Evolutionary conservation across 2,888 invertebrate species (phyloP), one percentile per base, ranked within the genome.

Genomic region (Pandemis corylana): DNA sequence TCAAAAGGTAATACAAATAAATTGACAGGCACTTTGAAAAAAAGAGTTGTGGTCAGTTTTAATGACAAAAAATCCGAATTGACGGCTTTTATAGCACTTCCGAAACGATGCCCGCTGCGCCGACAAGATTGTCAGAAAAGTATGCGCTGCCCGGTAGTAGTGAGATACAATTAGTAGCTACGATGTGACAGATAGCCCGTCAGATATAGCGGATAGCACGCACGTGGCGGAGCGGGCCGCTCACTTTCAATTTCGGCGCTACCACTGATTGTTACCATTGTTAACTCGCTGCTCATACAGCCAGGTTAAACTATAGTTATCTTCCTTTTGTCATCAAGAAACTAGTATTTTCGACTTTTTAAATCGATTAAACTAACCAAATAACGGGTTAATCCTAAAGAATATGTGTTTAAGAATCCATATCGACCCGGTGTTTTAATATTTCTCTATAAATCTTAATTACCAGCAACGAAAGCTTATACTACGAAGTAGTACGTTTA

Each of bases 181-280:
- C 71, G 66, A 79, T 73, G 68, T 74, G 77, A 78, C 80, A 78
- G 78, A 63, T 66, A 66, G 61, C 66, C 65, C 59, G 65, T 62
- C 72, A 72, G 44, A 68, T 64, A 67, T 49, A 68, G 51, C 68
- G 64, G 68, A 67, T 73, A 68, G 68, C 83, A 82, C 83, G 84
- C 83, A 85, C 83, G 82, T 71, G 59, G 79, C 81, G 82, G 53
- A 82, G 84, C 81, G 83, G 83, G 76, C 81, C 80, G 77, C 79
- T 86, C 85, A 90, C 90, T 90, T 89, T 90, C 90, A 80, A 80
- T 90, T 89, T 90, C 89, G 84, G 85, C 82, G 80, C 82, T 81
- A 85, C 78, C 82, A 82, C 77, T 84, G 79, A 79, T 82, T 84
- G 85, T 88, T 81, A 82, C 77, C 81, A 83, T 84, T 85, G 82